Conservation (phyloP, 1,140 invertebrate species). For the Acyrthosiphon pisum region DNA sequence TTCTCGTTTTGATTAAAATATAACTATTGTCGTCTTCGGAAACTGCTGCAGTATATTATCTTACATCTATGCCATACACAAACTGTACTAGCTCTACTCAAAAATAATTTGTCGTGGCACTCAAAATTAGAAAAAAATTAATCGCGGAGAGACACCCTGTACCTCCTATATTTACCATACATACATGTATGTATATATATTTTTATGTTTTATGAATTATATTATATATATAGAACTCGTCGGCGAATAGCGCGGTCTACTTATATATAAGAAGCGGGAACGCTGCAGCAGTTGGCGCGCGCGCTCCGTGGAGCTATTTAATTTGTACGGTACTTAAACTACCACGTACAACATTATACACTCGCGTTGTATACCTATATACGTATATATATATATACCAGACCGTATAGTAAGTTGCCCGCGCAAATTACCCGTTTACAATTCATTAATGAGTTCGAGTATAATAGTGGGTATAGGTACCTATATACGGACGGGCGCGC, state of each 20-base stretch:
- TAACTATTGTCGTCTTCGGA: background rate
- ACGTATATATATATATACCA: background rate
- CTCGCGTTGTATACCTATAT: too few species aligned
- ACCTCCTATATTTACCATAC: too few species aligned
- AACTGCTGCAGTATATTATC: background rate
- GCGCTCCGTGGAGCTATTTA: background rate
- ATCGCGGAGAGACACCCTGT: too few species aligned
- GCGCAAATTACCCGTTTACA: constrained; percentile 13
- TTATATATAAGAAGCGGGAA: background rate
- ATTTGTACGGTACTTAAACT: background rate
- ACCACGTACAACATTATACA: background rate
- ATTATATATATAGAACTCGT: background rate
- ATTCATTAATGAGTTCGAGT: constrained; percentile 4
- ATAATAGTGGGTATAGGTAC: background rate
- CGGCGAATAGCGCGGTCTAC: background rate
- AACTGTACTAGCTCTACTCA: background rate
- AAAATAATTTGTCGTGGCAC: background rate
- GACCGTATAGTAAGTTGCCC: background rate
- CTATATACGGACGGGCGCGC: background rate
- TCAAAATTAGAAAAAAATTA: too few species aligned
- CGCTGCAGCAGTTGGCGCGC: background rate
- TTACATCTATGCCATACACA: background rate
- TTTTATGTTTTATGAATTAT: background rate
- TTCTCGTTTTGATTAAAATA: background rate
- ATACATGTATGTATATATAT: too few species aligned